Base-by-base conservation (phyloP, 1,140 invertebrate species). In the Octopus bimaculoides region DNA sequence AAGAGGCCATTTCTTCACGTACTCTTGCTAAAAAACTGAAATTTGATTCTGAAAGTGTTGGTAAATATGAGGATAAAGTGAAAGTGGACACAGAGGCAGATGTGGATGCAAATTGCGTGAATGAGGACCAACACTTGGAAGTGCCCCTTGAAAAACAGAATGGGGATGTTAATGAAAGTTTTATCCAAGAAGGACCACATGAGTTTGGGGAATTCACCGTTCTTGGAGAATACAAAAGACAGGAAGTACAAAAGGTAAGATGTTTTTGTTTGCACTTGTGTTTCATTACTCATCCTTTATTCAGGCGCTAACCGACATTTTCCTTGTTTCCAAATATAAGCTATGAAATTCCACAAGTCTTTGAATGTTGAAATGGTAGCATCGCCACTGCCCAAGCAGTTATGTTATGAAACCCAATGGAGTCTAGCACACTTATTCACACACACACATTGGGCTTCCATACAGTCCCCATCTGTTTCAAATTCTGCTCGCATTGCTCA, bases 191-290 rank as follows among this genome's bases (percentile, higher is more conserved):
- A 53, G 61, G 73, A 9, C 14, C 14, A 17, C n/a, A 80, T 81
- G 84, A 85, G 75, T 79, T 86, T 77, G 88, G 84, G 66, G 86
- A 85, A 20, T 89, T 88, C 82, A 87, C 89, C 61, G 80, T 90
- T 26, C 81, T 90, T 56, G 88, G 87, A 53, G 82, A 88, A 80
- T 81, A 87, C 55, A 86, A 85, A 78, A 77, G 83, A 77, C 84
- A 84, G 26, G 81, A 84, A 80, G 77, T 80, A n/a, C 81, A 84
- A 77, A 86, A 91, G 90, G 93, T 95, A 9, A 56, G 54, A 17
- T 76, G 20, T 71, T 17, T n/a, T n/a, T n/a, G n/a, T n/a, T n/a
- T n/a, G n/a, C n/a, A n/a, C 0, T 41, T 41, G 0, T 41, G 26
- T 41, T 41, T 41, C 26, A 41, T 41, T 41, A 41, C 26, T 41